Evolutionary conservation across 2,797 vertebrate genomes (phyloP).

Genomic region (Erpetoichthys calabaricus): DNA sequence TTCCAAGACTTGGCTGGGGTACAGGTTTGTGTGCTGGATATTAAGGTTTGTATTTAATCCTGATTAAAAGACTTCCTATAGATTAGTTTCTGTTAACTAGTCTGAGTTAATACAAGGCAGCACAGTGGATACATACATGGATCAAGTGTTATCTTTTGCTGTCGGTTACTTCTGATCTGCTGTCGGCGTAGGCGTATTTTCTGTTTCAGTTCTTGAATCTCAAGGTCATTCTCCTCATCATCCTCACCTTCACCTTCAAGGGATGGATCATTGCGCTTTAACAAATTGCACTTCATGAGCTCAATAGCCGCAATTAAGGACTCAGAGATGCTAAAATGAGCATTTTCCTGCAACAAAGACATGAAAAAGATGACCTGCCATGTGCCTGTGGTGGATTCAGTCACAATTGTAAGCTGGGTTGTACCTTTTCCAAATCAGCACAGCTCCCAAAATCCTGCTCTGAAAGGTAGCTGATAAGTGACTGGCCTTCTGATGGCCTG

Average conservation of each 20-base stretch:
- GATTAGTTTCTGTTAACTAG: too few species aligned
- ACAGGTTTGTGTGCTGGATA: too few species aligned
- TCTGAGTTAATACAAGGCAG: too few species aligned
- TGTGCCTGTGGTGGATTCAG: too few species aligned
- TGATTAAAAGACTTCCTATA: too few species aligned
- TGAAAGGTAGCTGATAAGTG: slow-evolving; percentile 93
- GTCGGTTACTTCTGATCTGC: slow-evolving; percentile 70
- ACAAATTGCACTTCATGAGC: slow-evolving; percentile 94
- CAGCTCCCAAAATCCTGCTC: slow-evolving; percentile 98
- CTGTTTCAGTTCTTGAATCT: slow-evolving; percentile 92
- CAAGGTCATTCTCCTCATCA: slow-evolving; percentile 73
- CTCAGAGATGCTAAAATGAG: slow-evolving; percentile 96
- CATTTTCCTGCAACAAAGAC: slow-evolving; percentile 67
- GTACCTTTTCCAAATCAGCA: slow-evolving; percentile 92
- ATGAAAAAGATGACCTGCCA: neutral
- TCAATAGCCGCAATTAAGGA: slow-evolving; percentile 94
- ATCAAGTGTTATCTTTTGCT: slow-evolving; percentile 20
- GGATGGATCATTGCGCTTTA: slow-evolving; percentile 32
- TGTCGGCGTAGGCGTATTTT: slow-evolving; percentile 85
- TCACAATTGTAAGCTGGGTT: too few species aligned
- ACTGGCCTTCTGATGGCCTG: slow-evolving; percentile 86
- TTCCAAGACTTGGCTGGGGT: too few species aligned
- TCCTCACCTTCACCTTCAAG: slow-evolving; percentile 57
- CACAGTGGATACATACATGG: too few species aligned
- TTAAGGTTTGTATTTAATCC: too few species aligned